Conservation (phyloP, 2,113 vertebrate species). For the Xiphorhynchus elegans region DNA sequence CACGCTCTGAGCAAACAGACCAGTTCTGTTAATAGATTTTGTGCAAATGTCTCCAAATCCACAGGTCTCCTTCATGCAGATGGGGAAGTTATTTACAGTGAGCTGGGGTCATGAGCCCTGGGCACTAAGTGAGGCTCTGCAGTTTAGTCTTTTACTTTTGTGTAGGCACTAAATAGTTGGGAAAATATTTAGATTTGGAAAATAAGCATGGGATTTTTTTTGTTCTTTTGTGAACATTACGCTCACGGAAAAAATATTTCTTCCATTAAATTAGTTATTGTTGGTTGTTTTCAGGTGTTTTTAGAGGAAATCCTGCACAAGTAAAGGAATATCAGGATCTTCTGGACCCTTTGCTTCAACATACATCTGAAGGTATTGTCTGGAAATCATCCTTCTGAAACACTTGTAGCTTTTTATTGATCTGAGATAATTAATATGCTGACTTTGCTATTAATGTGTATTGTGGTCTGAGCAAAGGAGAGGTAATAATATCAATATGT, state of each 20-base stretch:
- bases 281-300: slow-evolving; percentile 82
- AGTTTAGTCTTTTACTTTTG: not conserved
- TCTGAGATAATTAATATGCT: not conserved
- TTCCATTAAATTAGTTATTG: not conserved
- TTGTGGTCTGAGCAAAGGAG: not conserved
- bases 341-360: slow-evolving; percentile 88
- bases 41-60: not conserved
- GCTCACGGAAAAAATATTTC: not conserved
- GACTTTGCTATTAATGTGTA: not conserved
- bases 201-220: not conserved
- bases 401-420: not conserved
- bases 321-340: slow-evolving; percentile 92
- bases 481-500: not conserved
- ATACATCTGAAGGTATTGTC: slow-evolving; percentile 84
- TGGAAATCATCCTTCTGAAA: not conserved
- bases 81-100: not conserved
- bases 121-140: not conserved
- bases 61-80: not conserved
- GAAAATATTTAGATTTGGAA: not conserved
- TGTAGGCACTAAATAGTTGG: not conserved
- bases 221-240: not conserved
- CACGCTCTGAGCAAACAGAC: not conserved
- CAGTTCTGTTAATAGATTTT: not conserved
- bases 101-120: not conserved
- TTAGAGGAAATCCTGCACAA: slow-evolving; percentile 88